Base-by-base conservation (phyloP, 2,888 invertebrate genomes). In the Drosophila pegasa region DNA sequence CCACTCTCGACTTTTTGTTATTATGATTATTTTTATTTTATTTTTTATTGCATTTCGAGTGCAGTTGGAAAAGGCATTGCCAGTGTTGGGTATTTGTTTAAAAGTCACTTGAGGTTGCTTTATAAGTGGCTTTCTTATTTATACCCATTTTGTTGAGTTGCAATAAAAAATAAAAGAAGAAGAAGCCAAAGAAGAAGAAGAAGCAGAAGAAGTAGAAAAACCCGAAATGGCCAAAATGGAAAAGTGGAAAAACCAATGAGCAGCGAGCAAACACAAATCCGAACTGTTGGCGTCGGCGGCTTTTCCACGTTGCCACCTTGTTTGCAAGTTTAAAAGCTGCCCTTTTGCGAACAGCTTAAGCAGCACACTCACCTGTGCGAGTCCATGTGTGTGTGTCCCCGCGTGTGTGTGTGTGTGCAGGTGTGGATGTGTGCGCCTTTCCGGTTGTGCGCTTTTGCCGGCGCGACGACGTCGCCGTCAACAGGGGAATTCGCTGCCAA, bases 261-360 rank as follows among this genome's bases (percentile, higher is more conserved):
- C 75, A 75, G 45, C 64, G 78, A 73, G 58, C 54, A 71, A 74
- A 79, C 75, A 79, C 78, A 82, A 79, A 85, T 82, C 70, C 76
- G 87, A 78, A 77, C 60, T 79, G 70, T 59, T 66, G 61, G 67
- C 31, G 56, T 63, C 70, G 81, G 62, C 70, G 88, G 83, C 80
- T 75, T 83, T 85, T 83, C 68, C 73, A 74, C 84, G 73, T 76
- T 88, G 87, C 67, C 87, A 78, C 85, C 87, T 86, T 78, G 78
- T 78, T 80, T 64, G 70, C 72, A 74, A 78, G 72, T 76, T 83
- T 80, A 79, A 83, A 81, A 85, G 79, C 81, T 76, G 80, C 76
- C 72, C 85, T 69, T 78, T 70, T 71, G 65, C 58, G 67, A 61
- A 35, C 60, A 63, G 78, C 80, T 64, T 74, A 71, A 74, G 74